Conservation (phyloP, 2,797 vertebrate species). For the Rallus crepitans region DNA sequence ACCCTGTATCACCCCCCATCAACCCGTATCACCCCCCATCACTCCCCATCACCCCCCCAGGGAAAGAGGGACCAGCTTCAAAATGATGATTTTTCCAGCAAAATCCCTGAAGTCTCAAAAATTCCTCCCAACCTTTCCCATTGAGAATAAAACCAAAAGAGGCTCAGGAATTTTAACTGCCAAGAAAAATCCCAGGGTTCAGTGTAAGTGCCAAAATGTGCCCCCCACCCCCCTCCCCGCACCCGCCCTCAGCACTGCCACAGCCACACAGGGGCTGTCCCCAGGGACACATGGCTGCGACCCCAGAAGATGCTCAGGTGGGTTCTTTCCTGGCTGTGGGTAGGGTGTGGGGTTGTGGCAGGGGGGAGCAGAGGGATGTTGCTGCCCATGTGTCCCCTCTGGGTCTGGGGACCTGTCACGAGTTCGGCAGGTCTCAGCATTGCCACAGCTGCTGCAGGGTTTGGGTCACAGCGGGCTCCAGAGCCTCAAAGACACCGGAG, state of each 20-base stretch:
- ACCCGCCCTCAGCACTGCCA: rapidly evolving
- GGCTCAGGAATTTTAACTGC: not conserved
- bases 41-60: no score
- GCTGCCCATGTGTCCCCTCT: not conserved
- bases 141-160: not conserved
- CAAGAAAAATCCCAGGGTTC: not conserved
- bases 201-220: not conserved
- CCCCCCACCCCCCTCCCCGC: not conserved
- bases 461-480: rapidly evolving
- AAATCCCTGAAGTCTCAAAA: not conserved
- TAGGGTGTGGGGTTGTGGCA: not conserved
- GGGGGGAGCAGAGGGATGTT: not conserved
- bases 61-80: not conserved
- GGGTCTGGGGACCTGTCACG: not conserved
- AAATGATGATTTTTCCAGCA: not conserved
- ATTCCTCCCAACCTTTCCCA: not conserved
- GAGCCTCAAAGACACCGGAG: rapidly evolving
- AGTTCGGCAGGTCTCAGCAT: not conserved
- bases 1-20: no score
- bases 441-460: not conserved
- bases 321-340: no score
- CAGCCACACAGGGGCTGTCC: not conserved
- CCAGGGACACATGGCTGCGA: not conserved
- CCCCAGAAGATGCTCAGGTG: not conserved
- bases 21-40: no score